Conservation (phyloP, 2,888 invertebrate genomes). For the Mesorhabditis spiculigera region DNA sequence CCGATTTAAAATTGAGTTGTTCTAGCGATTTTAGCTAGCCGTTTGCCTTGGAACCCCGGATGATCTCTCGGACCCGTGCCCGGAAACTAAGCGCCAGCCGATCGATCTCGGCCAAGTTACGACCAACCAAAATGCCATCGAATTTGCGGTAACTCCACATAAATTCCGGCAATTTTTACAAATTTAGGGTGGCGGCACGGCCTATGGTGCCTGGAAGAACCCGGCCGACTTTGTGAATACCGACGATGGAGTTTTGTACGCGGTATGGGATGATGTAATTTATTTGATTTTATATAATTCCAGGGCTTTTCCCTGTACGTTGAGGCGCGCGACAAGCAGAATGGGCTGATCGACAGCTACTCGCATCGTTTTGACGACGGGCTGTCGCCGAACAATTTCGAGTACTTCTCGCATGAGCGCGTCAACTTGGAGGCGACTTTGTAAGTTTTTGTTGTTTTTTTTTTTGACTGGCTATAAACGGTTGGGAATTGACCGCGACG, state of each 20-base stretch:
- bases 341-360: background rate
- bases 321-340: background rate
- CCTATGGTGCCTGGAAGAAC: background rate
- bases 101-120: background rate
- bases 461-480: too few species aligned
- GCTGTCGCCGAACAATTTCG: background rate
- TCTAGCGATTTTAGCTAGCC: background rate
- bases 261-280: background rate
- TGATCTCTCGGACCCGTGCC: background rate
- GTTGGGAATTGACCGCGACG: too few species aligned
- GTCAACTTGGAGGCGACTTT: background rate
- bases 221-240: background rate
- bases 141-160: background rate
- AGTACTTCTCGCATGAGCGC: background rate
- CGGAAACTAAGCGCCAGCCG: background rate
- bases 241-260: background rate
- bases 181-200: background rate
- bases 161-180: background rate
- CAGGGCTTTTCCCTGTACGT: slow-evolving; percentile 1
- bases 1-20: background rate
- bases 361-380: background rate
- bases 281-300: background rate
- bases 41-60: background rate
- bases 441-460: too few species aligned
- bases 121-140: background rate